Conservation (phyloP, 2,113 vertebrate species). For the Ardeotis arabs region DNA sequence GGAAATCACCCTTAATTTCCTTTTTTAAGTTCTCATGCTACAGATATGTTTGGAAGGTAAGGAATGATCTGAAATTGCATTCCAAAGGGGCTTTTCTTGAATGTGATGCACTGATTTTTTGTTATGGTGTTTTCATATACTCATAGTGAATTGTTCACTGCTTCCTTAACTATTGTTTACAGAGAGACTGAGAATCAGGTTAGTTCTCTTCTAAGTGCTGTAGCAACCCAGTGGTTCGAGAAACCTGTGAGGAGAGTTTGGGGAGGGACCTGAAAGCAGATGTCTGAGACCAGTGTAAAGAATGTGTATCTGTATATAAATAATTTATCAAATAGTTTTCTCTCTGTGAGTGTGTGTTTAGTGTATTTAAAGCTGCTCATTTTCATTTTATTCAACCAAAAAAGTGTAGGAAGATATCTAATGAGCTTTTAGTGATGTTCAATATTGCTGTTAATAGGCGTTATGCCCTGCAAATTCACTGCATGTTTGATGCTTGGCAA, state of each 20-base stretch:
- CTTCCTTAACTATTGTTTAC: slow-evolving; percentile 85
- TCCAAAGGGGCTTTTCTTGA: slow-evolving; percentile 74
- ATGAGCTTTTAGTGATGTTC: slow-evolving; percentile 86
- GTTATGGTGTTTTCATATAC: slow-evolving; percentile 74
- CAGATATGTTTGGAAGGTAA: slow-evolving; percentile 64
- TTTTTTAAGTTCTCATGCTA: slow-evolving; percentile 59
- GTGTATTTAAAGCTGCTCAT: slow-evolving; percentile 89
- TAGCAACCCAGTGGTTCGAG: slow-evolving; percentile 76
- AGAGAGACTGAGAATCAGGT: slow-evolving; percentile 75
- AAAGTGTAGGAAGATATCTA: slow-evolving; percentile 78
- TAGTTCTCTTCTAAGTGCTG: slow-evolving; percentile 75
- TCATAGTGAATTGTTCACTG: slow-evolving; percentile 72
- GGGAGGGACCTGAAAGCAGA: slow-evolving; percentile 64
- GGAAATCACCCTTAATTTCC: slow-evolving; percentile 26
- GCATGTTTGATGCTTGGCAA: slow-evolving; percentile 93
- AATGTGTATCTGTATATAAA: slow-evolving; percentile 95
- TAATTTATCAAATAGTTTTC: slow-evolving; percentile 83
- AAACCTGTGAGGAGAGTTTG: slow-evolving; percentile 74
- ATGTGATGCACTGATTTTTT: slow-evolving; percentile 88
- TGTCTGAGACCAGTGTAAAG: slow-evolving; percentile 86
- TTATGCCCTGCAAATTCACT: slow-evolving; percentile 84
- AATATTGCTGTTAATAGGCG: slow-evolving; percentile 90
- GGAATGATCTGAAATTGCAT: slow-evolving; percentile 63
- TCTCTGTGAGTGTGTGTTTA: slow-evolving; percentile 79
- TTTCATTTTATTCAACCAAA: slow-evolving; percentile 81